Evolutionary conservation across 2,888 invertebrate genomes (phyloP), one percentile per base, ranked within the genome.

Genomic region (Orthosia gracilis): DNA sequence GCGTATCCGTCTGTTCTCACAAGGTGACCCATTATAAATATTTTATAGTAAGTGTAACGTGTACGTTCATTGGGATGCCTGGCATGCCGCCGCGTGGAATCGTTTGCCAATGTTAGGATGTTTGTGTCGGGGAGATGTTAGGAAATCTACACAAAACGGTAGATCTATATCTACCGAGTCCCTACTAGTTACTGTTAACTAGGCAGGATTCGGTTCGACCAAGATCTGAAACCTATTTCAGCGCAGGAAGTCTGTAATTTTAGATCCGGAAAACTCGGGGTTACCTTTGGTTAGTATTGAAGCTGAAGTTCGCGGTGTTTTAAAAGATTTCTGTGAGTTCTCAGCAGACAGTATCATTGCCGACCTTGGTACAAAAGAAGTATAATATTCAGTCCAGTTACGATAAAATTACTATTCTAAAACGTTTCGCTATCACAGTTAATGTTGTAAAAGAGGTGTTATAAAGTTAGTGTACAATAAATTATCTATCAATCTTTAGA

Each of bases 11-110:
- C 85, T 86, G 88, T 85, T 87, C 84, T 83, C 78, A 84, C 85
- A 87, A 85, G 85, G 87, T 85, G 86, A 86, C 86, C 87, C 75
- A 86, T 86, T 86, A 87, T 80, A 84, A 79, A 85, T 85, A 76
- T 85, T 84, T 82, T 86, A 83, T 87, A 82, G 82, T 86, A 75
- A 83, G 75, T 81, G 69, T 85, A 74, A 80, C 79, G 73, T 82
- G 77, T 79, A 70, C 62, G 55, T 86, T 83, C 76, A 79, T 80
- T 84, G 47, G 71, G 62, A 83, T 85, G 73, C 69, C 73, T 84
- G n/a, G n/a, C 64, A 85, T 85, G 76, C 85, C 75, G 55, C 23
- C 47, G 67, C 58, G 58, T 49, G 57, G 72, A 65, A 72, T 57
- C 69, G 69, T 67, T 67, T 62, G 72, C 61, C 68, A 83, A 83